These are phyloP conservation scores for Brachionus rotundiformis DNA, from an alignment of 1,140 invertebrate species.

Conservation along the genomic window DNA sequence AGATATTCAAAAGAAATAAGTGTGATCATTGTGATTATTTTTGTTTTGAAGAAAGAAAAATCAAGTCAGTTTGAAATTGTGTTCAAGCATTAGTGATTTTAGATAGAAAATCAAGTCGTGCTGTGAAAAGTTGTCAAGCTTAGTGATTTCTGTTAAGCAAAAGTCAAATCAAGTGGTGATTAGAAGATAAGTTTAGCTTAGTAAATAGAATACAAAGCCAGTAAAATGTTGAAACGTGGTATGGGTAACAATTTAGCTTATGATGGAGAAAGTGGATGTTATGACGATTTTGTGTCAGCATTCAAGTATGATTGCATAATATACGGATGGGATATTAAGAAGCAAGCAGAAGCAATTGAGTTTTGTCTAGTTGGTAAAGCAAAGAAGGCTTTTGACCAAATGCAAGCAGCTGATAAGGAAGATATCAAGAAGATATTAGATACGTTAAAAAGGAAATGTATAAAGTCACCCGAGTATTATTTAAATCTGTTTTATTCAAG, in stretches of 20 bases:
- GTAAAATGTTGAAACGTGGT: background rate
- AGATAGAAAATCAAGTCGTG: background rate
- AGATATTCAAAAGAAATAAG: background rate
- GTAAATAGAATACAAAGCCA: background rate
- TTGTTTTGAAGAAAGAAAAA: background rate
- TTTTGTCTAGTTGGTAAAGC: background rate
- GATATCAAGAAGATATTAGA: conserved; percentile 12
- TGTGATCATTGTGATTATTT: background rate
- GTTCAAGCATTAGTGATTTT: background rate
- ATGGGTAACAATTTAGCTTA: background rate
- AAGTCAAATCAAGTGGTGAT: background rate
- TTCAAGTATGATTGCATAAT: background rate
- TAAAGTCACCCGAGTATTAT: background rate
- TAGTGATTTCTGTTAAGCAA: background rate
- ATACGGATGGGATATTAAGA: background rate
- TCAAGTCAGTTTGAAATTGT: conserved; percentile 6
- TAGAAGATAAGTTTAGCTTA: conserved; percentile 6
- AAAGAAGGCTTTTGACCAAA: background rate
- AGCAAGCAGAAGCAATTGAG: background rate
- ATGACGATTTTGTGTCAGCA: background rate
- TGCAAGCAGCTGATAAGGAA: background rate
- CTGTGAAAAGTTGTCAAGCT: conserved; percentile 1
- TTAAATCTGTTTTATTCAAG: conserved; percentile 7
- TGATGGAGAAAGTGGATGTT: background rate
- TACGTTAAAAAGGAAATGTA: background rate